Evolutionary conservation across 2,113 vertebrate species (phyloP).

Genomic region (Lagopus leucura): DNA sequence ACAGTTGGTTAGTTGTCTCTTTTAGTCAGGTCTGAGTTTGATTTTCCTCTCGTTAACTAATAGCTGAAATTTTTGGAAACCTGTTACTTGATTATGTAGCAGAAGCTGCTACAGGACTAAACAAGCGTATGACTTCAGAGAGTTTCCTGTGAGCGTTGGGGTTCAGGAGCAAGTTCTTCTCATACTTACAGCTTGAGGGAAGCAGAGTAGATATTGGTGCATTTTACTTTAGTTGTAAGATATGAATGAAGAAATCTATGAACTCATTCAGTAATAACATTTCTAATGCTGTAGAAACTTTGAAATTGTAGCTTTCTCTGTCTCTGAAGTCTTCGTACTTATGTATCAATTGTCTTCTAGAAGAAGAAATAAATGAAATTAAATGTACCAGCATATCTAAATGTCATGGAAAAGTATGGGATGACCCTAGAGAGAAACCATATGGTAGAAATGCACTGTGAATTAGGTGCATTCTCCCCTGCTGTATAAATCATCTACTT

Average conservation of each 20-base stretch:
- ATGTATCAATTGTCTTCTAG: conserved; percentile 75
- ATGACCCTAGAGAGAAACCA: conserved; percentile 53
- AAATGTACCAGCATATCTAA: conserved; percentile 74
- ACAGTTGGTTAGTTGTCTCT: not conserved
- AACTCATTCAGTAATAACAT: conserved; percentile 44
- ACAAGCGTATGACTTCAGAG: conserved; percentile 41
- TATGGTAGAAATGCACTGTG: conserved; percentile 68
- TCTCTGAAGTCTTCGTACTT: conserved; percentile 72
- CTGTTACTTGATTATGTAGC: not conserved
- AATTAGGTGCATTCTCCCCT: conserved; percentile 57
- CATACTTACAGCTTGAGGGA: conserved; percentile 41
- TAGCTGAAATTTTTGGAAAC: conserved; percentile 35
- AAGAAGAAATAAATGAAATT: conserved; percentile 75
- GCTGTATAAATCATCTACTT: conserved; percentile 55
- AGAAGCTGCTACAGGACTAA: conserved; percentile 1
- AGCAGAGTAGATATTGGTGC: conserved; percentile 37
- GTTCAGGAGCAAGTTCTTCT: conserved; percentile 20
- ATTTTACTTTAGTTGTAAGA: conserved; percentile 53
- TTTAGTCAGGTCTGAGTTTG: not conserved
- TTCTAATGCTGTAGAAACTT: conserved; percentile 69
- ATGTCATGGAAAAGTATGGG: conserved; percentile 69
- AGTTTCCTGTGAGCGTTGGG: not conserved
- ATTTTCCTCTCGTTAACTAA: conserved; percentile 49
- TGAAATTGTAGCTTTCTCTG: conserved; percentile 73
- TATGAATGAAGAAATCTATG: conserved; percentile 43